Evolutionary conservation across 2,113 vertebrate species (phyloP).

Genomic region (Limanda limanda): DNA sequence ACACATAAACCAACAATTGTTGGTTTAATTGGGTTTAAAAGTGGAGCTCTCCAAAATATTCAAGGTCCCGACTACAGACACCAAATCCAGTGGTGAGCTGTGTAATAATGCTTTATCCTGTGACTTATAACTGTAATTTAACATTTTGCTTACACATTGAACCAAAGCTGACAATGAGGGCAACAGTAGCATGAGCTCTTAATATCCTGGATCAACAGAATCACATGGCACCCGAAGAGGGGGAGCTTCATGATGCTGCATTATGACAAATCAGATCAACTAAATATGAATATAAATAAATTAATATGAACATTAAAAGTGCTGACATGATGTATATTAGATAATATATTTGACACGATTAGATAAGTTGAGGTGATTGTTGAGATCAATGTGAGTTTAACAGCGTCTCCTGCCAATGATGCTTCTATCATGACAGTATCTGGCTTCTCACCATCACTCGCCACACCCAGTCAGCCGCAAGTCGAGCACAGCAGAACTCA

Average conservation of each 20-base stretch:
- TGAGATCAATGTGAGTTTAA: slow-evolving; percentile 1
- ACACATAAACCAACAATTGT: too few species aligned
- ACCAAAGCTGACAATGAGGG: slow-evolving; percentile 11
- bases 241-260: not conserved
- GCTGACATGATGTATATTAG: not conserved
- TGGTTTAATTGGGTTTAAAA: too few species aligned
- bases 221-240: not conserved
- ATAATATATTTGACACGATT: not conserved
- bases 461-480: slow-evolving; percentile 39
- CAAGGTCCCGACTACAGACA: not conserved
- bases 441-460: slow-evolving; percentile 19
- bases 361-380: not conserved
- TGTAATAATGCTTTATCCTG: not conserved
- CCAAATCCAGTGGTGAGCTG: not conserved
- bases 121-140: slow-evolving; percentile 2
- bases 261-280: not conserved
- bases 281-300: not conserved
- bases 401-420: not conserved
- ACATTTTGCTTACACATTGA: not conserved
- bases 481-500: not conserved
- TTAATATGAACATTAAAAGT: not conserved
- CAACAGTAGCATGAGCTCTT: too few species aligned
- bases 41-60: not conserved
- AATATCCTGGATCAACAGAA: not conserved
- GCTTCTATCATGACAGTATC: not conserved